Percentiles rank a stretch among this genome's conserved stretches.
These are phyloP conservation scores for Biston betularia DNA, from an alignment of 2,888 invertebrate genomes.

Conservation along the genomic window DNA sequence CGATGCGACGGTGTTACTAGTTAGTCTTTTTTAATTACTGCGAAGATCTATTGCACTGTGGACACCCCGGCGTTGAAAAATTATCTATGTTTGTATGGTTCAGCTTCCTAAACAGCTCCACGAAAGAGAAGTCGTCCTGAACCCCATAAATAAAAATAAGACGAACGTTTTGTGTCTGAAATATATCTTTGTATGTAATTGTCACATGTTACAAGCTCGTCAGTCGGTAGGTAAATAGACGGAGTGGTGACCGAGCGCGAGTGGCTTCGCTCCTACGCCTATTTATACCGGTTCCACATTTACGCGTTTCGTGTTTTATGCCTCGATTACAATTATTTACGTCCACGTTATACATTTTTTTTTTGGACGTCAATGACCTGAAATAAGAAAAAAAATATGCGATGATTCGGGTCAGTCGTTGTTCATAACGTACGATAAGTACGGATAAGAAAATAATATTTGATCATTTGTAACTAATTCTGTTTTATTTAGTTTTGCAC, in stretches of 20 bases:
- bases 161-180: background rate
- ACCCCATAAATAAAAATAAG: background rate
- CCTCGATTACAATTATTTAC: constrained; percentile 44
- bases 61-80: too few relatives aligned
- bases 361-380: constrained; percentile 44
- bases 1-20: too few relatives aligned
- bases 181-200: background rate
- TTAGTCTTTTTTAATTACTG: too few relatives aligned
- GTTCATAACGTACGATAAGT: background rate
- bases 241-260: constrained; percentile 14
- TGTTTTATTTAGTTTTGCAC: too few relatives aligned
- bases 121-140: too few relatives aligned
- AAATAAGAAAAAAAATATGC: background rate
- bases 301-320: constrained; percentile 34
- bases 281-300: constrained; percentile 41
- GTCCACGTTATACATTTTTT: constrained; percentile 36
- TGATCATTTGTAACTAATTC: too few relatives aligned
- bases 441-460: too few relatives aligned
- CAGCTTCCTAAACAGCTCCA: too few relatives aligned
- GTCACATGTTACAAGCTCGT: background rate
- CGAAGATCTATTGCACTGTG: too few relatives aligned
- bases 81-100: too few relatives aligned
- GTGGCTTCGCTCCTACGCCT: constrained; percentile 28
- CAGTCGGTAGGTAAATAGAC: constrained; percentile 8
- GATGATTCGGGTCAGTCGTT: background rate